phyloP scores from a whole-genome alignment of 2,888 invertebrate genomes.

The Tachina lurida region DNA sequence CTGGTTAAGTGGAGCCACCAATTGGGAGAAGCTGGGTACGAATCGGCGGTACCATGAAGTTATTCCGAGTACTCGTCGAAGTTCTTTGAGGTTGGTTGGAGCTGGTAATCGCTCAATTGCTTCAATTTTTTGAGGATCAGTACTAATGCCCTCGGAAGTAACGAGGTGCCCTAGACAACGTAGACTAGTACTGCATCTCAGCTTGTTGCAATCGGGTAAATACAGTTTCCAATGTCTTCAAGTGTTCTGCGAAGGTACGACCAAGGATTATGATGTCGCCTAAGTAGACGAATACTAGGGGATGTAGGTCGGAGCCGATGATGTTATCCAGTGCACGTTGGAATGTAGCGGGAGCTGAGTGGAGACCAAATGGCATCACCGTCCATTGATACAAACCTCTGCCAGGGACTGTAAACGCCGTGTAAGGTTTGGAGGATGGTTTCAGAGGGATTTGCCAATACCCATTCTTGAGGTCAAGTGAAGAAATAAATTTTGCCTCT shows the following conservation, averaged over 20 bases:
- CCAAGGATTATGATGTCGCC: conserved; percentile 46
- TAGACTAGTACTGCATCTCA: no score
- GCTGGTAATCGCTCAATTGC: no score
- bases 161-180: conserved; percentile 27
- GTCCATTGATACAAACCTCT: conserved; percentile 47
- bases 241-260: conserved; percentile 33
- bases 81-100: background rate
- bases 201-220: conserved; percentile 16
- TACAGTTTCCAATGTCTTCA: background rate
- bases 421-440: background rate
- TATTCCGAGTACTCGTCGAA: no score
- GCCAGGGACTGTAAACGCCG: background rate
- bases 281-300: conserved; percentile 37
- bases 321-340: conserved; percentile 34
- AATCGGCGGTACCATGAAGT: no score
- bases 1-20: conserved; percentile 42
- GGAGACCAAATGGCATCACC: conserved; percentile 57
- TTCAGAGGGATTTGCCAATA: conserved; percentile 56
- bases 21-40: background rate
- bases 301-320: conserved; percentile 32
- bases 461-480: no score
- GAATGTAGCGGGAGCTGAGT: conserved; percentile 50
- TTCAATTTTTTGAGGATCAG: conserved; percentile 28
- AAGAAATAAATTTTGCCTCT: background rate
- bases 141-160: conserved; percentile 13